phyloP scores from a whole-genome alignment of 2,797 vertebrate genomes.

The Rhinella marina region DNA sequence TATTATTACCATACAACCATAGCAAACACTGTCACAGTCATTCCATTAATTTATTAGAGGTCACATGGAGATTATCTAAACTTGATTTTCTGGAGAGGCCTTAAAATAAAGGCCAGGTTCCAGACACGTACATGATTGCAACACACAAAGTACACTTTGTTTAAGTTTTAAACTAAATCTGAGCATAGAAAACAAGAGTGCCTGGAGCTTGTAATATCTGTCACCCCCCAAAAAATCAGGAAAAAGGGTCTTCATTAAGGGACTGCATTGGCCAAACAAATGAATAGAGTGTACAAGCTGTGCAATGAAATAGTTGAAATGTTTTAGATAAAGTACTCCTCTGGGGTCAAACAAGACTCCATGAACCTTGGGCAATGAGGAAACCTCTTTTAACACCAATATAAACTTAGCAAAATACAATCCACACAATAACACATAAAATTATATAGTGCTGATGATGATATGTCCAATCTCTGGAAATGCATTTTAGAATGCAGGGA shows the following conservation, averaged over 20 bases:
- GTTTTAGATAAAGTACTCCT: neutral
- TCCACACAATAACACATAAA: no score
- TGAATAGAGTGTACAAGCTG: neutral
- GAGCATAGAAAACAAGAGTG: neutral
- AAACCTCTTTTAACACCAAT: no score
- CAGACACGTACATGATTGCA: neutral
- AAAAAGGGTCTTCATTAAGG: neutral
- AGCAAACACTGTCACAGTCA: neutral
- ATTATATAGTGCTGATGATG: no score
- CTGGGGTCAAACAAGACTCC: neutral
- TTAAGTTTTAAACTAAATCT: neutral
- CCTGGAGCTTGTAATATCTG: neutral
- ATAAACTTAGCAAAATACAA: no score
- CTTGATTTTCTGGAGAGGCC: conserved; percentile 12
- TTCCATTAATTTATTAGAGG: neutral
- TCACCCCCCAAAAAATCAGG: neutral
- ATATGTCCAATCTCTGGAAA: no score
- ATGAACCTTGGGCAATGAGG: neutral
- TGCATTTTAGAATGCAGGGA: neutral
- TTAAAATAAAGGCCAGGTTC: conserved; percentile 10
- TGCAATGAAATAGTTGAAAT: neutral
- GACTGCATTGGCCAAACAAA: neutral
- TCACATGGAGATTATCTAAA: conserved; percentile 14
- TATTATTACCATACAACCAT: conserved; percentile 9
- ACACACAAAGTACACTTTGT: conserved; percentile 27